These are phyloP conservation scores for Cherax quadricarinatus DNA, from an alignment of 1,140 invertebrate genomes.

Conservation along the genomic window DNA sequence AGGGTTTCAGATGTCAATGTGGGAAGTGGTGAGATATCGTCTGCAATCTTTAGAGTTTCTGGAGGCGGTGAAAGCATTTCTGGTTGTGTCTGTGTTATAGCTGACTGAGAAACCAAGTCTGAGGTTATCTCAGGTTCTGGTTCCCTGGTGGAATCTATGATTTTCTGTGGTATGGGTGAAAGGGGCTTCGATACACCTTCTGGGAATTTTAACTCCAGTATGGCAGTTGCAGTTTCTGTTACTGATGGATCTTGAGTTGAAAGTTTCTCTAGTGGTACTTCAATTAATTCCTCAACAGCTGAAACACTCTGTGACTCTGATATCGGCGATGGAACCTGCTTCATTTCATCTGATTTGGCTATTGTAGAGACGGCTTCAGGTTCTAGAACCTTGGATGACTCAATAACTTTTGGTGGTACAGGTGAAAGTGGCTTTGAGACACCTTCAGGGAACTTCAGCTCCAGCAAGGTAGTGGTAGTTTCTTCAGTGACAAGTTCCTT, in stretches of 20 bases:
- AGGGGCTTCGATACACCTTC: slow-evolving; percentile 30
- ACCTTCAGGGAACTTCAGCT: slow-evolving; percentile 24
- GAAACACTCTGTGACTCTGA: background rate
- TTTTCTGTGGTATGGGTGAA: background rate
- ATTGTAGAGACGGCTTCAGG: background rate
- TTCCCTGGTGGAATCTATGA: background rate
- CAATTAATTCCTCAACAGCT: background rate
- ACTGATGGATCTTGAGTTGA: background rate
- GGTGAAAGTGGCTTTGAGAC: slow-evolving; percentile 18
- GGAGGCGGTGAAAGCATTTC: slow-evolving; percentile 8
- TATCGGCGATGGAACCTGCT: background rate
- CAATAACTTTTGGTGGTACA: background rate
- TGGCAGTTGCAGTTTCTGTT: background rate
- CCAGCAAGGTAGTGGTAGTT: background rate
- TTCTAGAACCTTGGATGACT: background rate
- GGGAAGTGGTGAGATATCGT: background rate
- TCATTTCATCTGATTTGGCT: background rate
- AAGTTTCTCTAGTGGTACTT: background rate
- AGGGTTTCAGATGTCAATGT: background rate
- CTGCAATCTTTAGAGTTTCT: background rate
- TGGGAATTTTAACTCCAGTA: background rate
- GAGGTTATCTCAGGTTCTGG: background rate
- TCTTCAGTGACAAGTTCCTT: too few species aligned
- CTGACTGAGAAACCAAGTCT: background rate
- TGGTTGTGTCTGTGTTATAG: background rate